Base-by-base conservation (phyloP, 1,140 invertebrate genomes). In the Nasonia longicornis region DNA sequence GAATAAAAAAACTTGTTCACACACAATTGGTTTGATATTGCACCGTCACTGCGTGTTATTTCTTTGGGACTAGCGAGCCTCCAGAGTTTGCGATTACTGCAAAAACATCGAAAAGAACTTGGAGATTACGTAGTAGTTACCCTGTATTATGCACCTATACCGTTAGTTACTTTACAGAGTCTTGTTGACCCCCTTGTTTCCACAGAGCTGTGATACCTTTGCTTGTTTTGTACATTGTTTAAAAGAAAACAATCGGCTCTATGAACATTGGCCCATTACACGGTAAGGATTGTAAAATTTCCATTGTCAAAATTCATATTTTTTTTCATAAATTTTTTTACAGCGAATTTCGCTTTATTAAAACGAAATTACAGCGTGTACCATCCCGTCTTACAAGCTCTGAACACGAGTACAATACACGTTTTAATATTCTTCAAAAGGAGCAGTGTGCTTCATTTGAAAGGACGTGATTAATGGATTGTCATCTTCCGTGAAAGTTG, bases 41-140 rank as follows among this genome's bases (percentile, higher is more conserved):
- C 74, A 77, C 63, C 66, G 20, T 77, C 64, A 78, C 42, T n/a
- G 8, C 12, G 35, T 77, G 11, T 67, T 58, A n/a, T 58, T 48
- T 70, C 63, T 35, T 22, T 48, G 45, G 3, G 12, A 69, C 7
- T 52, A n/a, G 11, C 69, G 42, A 67, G 6, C 11, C 64, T 67
- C 8, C 26, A 11, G 14, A 20, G 22, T 77, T 69, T 69, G 12
- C 45, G 12, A 31, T 29, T 16, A 77, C 12, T 2, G 16, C 14
- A 45, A 66, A 77, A 77, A 45, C 63, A 45, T 67, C 6, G 45
- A 70, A 77, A 77, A 52, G n/a, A 69, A 29, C 29, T 58, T n/a
- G 20, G 20, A 67, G 66, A 70, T 70, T 70, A 66, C 31, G 26
- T 77, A 69, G 11, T 77, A 10, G 31, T 35, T 35, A 69, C 20